These are phyloP conservation scores for Lordiphosa collinella DNA, from an alignment of 1,140 invertebrate species.

Conservation along the genomic window DNA sequence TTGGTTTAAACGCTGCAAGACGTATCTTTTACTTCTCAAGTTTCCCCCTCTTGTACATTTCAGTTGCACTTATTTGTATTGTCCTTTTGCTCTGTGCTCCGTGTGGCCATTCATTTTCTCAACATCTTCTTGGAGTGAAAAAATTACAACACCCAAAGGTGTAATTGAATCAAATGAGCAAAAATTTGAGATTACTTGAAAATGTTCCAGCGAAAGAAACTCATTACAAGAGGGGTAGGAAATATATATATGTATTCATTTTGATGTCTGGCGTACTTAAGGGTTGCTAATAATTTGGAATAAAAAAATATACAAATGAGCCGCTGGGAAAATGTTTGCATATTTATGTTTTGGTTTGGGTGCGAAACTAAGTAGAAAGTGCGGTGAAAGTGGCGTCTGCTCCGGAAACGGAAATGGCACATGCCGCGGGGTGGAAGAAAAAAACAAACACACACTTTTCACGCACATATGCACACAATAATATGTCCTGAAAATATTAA, in stretches of 20 bases:
- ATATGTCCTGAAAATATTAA: conserved; percentile 56
- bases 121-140: conserved; percentile 18
- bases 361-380: no score
- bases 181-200: conserved; percentile 76
- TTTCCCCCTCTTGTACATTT: not conserved
- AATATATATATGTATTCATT: conserved; percentile 31
- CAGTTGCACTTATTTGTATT: conserved; percentile 35
- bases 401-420: conserved; percentile 63
- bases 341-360: conserved; percentile 7
- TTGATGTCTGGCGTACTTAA: conserved; percentile 15
- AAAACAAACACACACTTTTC: conserved; percentile 37
- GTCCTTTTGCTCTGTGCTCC: conserved; percentile 25
- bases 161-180: conserved; percentile 79
- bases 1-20: conserved; percentile 11
- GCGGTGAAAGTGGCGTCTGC: conserved; percentile 33
- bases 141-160: conserved; percentile 79
- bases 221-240: conserved; percentile 30
- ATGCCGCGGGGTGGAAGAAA: conserved; percentile 20
- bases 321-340: conserved; percentile 13
- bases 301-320: conserved; percentile 38
- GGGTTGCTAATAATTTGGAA: conserved; percentile 48
- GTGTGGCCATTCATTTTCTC: conserved; percentile 26
- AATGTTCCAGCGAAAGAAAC: conserved; percentile 46
- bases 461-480: conserved; percentile 69
- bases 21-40: conserved; percentile 15